Base-by-base conservation (phyloP, 1,140 invertebrate genomes). In the Antheraea pernyi region DNA sequence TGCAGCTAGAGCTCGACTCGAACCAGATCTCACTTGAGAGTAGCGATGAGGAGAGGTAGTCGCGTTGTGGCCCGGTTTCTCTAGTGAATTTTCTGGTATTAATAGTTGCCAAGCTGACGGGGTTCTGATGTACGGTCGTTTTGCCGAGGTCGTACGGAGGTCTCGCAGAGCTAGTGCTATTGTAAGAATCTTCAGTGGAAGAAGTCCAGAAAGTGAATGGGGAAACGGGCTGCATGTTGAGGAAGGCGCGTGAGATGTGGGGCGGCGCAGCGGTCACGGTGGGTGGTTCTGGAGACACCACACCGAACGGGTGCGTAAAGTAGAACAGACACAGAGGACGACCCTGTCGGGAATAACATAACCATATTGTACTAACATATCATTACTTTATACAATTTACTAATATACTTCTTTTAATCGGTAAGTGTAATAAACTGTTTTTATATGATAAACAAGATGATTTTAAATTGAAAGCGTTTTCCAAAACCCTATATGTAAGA, bases 271-370 rank as follows among this genome's bases (percentile, higher is more conserved):
- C 61, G 11, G 76, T 72, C 68, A 86, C 68, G 9, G 75, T 73
- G n/a, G 85, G 91, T 13, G 91, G 91, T 74, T 91, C 89, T 53
- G 90, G 89, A 0, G 90, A 92, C 69, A 93, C 80, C 72, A 93
- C 91, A 60, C 91, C 92, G 75, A 93, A 92, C 39, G 92, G 92
- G 72, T 93, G 92, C 59, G 90, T 88, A 80, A 93, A 93, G 83
- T 93, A 93, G 79, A 91, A 93, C 64, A 93, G 74, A 70, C 92
- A 92, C 69, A 93, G 82, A 7, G 92, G 91, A 30, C 88, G 85
- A 68, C 74, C 82, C 92, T 93, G 84, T 0, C 46, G 46, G 11
- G 5, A 13, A 13, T 13, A 16, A 16, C 1, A 53, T 6, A 53
- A 53, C 46, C 46, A 1, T 42, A 42, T 4, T 7, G 0, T 42